Evolutionary conservation across 2,113 vertebrate genomes (phyloP).

Genomic region (Sylvilagus bachmani): DNA sequence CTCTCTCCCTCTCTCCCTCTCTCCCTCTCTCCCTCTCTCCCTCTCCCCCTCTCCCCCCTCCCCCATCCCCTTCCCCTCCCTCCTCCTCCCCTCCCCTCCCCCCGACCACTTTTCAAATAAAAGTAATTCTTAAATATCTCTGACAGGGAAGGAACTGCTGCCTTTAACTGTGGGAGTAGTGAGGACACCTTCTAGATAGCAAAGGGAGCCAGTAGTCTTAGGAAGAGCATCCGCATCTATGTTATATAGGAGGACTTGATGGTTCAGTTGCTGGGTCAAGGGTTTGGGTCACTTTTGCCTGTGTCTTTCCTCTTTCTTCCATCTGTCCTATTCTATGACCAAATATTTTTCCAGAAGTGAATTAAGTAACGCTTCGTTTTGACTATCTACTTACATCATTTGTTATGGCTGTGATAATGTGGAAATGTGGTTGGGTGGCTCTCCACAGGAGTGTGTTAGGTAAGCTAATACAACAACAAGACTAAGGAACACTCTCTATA

Average conservation of each 20-base stretch:
- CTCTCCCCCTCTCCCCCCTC: no score
- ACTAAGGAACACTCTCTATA: neutral
- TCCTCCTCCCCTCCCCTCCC: no score
- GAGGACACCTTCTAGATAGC: neutral
- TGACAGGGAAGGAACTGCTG: neutral
- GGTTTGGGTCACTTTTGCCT: neutral
- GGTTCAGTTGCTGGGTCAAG: neutral
- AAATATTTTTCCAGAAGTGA: neutral
- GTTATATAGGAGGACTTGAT: neutral
- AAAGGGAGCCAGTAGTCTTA: neutral
- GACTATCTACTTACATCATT: neutral
- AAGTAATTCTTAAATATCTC: no score
- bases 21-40: no score
- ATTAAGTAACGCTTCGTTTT: neutral
- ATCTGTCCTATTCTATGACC: neutral
- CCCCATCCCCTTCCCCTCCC: no score
- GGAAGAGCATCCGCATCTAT: neutral
- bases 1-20: no score
- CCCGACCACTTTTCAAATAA: no score
- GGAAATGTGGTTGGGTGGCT: neutral
- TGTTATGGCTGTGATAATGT: neutral
- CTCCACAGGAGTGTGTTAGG: neutral
- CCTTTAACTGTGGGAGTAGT: neutral
- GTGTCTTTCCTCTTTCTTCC: neutral
- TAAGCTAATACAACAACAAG: neutral